A percentile compares a stretch with the other conserved stretches of the same genome.
Evolutionary conservation across 2,797 vertebrate species (phyloP).

Genomic region (Gadopsis bispinosus): DNA sequence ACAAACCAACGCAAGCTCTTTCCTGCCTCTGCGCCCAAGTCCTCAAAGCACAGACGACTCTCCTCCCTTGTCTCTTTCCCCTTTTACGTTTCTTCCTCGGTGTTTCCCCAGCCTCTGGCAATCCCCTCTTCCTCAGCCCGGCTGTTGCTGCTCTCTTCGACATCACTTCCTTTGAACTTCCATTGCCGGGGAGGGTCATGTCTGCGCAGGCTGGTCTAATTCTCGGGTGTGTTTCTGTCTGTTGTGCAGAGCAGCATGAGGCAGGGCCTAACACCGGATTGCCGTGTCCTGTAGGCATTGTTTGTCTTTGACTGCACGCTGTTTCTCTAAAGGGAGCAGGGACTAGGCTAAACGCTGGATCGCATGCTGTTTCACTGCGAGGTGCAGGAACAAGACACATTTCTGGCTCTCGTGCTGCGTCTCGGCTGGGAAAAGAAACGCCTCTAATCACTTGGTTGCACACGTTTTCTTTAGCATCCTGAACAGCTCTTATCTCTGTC

Average conservation of each 20-base stretch:
- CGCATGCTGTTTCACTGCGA: conserved; percentile 55
- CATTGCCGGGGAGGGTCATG: neutral
- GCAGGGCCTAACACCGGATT: conserved; percentile 17
- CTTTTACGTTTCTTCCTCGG: conserved; percentile 63
- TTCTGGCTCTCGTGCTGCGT: conserved; percentile 39
- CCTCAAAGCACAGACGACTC: neutral
- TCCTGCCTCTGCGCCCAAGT: conserved; percentile 21
- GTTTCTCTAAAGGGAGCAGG: conserved; percentile 55
- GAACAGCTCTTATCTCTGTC: conserved; percentile 56
- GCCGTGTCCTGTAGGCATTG: conserved; percentile 60
- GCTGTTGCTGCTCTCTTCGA: neutral
- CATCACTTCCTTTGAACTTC: conserved; percentile 34
- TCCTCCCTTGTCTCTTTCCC: conserved; percentile 55
- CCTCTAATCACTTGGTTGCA: conserved; percentile 65
- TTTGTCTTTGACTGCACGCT: conserved; percentile 69
- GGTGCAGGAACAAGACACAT: conserved; percentile 45
- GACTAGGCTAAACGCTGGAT: conserved; percentile 71
- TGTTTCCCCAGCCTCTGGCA: neutral
- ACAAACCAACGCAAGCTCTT: neutral
- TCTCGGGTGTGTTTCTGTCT: conserved; percentile 33
- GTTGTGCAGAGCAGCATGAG: conserved; percentile 48
- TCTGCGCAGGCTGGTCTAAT: conserved; percentile 36
- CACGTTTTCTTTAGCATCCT: conserved; percentile 42
- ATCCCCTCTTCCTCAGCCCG: conserved; percentile 50
- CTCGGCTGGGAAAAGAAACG: conserved; percentile 51